Evolutionary conservation across 2,888 invertebrate genomes (phyloP).

Genomic region (Temnothorax ravouxi): DNA sequence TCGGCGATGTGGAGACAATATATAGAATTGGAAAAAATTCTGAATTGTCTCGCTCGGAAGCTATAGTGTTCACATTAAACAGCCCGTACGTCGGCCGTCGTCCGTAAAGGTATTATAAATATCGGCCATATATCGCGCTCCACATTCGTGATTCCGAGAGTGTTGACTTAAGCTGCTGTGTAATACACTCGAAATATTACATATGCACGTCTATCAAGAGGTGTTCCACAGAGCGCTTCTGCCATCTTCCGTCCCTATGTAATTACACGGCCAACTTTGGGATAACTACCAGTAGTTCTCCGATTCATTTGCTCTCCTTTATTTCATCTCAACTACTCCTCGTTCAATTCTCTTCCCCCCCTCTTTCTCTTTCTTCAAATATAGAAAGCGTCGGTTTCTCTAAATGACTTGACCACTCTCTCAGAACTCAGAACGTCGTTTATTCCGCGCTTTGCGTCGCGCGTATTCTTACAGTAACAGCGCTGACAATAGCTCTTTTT

Average conservation of each 20-base stretch:
- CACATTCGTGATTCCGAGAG: constrained; percentile 35
- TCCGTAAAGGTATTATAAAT: constrained; percentile 47
- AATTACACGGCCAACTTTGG: constrained; percentile 38
- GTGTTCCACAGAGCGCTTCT: not conserved
- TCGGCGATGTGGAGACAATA: constrained; percentile 7
- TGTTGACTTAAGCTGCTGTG: constrained; percentile 42
- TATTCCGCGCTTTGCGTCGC: not conserved
- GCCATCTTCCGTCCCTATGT: constrained; percentile 26
- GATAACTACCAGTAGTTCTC: constrained; percentile 14
- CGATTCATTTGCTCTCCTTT: constrained; percentile 52
- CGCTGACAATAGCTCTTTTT: not conserved
- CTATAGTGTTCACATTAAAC: not conserved
- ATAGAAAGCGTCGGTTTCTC: constrained; percentile 10
- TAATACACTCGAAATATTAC: constrained; percentile 55
- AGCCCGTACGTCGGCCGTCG: not conserved
- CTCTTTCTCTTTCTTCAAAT: not conserved
- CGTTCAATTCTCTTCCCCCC: not conserved
- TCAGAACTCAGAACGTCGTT: not conserved
- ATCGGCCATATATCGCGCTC: constrained; percentile 4
- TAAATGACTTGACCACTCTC: not conserved
- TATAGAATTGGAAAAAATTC: constrained; percentile 32
- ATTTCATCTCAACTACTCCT: not conserved
- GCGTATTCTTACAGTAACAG: not conserved
- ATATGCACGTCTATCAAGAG: constrained; percentile 31
- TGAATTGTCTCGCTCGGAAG: constrained; percentile 5